Base-by-base conservation (phyloP, 1,140 invertebrate species). In the Cydia strobilella region DNA sequence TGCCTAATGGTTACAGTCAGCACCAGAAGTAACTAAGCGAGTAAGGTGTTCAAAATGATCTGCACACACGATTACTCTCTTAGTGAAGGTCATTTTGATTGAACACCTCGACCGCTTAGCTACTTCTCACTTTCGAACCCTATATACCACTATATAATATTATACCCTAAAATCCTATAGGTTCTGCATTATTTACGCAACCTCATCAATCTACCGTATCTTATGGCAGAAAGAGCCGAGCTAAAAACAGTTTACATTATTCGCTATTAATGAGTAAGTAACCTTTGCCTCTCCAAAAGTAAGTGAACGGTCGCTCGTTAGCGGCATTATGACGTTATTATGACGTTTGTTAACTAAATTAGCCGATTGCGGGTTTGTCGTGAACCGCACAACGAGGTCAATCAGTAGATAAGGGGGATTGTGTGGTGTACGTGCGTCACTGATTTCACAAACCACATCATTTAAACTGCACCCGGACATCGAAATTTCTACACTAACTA, bases 301-400 rank as follows among this genome's bases (percentile, higher is more conserved):
- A 59, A 59, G 20, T 59, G 54, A 59, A 59, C 54, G 23, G 54
- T 59, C 54, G 54, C 54, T 23, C 54, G 9, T 59, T 59, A 59
- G 54, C 54, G 54, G 54, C 54, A 25, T 69, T 42, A 45, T 75
- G 72, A 75, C 62, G 51, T 65, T 27, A 76, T 78, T 73, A 62
- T 77, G 80, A 83, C 82, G 80, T 79, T 72, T 79, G 39, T 74
- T 80, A 79, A 80, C 81, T 84, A 80, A 82, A 84, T 81, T 78
- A 77, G 72, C 81, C 77, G 76, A 79, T 76, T 84, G 77, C 77
- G 79, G 78, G 79, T 81, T 85, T 84, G 84, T 84, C 79, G 77
- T 81, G 75, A 86, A 84, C 84, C 74, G 76, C 62, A 78, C 78
- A 84, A 83, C 84, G 86, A 90, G 87, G 86, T 89, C 83, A 90